Conservation (phyloP, 2,113 vertebrate genomes). For the Fregetta grallaria region DNA sequence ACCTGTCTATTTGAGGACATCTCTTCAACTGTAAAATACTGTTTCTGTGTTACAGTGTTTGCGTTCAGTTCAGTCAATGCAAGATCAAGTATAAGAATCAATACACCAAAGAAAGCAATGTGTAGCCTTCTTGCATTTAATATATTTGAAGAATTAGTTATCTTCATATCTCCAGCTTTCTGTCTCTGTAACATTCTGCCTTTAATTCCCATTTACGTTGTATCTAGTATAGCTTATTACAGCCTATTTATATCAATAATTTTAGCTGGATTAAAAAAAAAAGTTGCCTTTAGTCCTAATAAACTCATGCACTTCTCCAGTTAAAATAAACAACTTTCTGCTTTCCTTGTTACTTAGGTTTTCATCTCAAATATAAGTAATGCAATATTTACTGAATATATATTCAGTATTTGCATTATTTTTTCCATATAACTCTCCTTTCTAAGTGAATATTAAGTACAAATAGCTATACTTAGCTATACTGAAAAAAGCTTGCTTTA, state of each 20-base stretch:
- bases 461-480: background rate
- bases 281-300: conserved; percentile 40
- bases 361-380: background rate
- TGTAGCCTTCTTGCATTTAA: conserved; percentile 53
- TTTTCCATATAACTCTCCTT: background rate
- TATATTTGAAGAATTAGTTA: conserved; percentile 57
- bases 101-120: conserved; percentile 26
- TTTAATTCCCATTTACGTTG: conserved; percentile 22
- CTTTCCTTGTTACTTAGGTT: background rate
- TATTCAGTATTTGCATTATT: background rate
- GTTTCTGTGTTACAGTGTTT: conserved; percentile 29
- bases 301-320: conserved; percentile 63
- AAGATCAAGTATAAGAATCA: conserved; percentile 30
- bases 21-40: conserved; percentile 55
- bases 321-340: background rate
- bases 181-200: conserved; percentile 22
- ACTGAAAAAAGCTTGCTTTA: background rate
- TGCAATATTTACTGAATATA: background rate
- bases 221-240: conserved; percentile 32
- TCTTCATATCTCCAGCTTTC: conserved; percentile 2
- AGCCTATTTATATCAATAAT: conserved; percentile 56
- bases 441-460: background rate
- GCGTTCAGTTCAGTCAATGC: conserved; percentile 32
- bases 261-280: conserved; percentile 50
- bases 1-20: conserved; percentile 16